phyloP scores from a whole-genome alignment of 2,797 vertebrate genomes.

The Onychomys torridus region DNA sequence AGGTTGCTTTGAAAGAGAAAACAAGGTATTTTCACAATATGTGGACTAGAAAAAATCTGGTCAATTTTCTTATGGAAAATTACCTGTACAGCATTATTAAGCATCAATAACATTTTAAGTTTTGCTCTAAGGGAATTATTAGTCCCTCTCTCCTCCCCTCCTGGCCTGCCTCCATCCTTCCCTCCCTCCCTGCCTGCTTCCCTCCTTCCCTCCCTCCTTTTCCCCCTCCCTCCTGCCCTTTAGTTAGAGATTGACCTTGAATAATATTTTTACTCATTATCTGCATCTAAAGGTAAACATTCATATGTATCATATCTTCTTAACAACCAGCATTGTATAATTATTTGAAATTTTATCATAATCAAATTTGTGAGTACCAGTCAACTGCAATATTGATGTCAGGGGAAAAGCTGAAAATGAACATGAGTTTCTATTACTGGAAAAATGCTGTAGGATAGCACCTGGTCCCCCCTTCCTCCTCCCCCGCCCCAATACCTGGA shows the following conservation, averaged over 20 bases:
- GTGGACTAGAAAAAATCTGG: background rate
- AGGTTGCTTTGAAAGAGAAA: background rate
- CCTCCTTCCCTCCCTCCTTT: fast-evolving
- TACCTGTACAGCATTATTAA: background rate
- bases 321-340: background rate
- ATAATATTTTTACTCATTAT: background rate
- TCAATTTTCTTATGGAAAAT: background rate
- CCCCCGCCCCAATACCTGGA: background rate
- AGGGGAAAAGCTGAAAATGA: conserved; percentile 22
- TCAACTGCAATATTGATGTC: background rate
- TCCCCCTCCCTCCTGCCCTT: fast-evolving
- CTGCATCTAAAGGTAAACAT: background rate
- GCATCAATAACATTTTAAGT: background rate
- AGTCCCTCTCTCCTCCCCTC: fast-evolving
- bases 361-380: background rate
- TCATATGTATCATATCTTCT: background rate
- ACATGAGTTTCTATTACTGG: background rate
- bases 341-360: conserved; percentile 13
- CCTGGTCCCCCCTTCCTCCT: background rate
- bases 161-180: fast-evolving
- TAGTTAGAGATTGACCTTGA: background rate
- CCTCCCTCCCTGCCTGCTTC: fast-evolving
- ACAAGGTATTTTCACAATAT: background rate
- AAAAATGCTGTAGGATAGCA: background rate
- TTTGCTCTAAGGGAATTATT: conserved; percentile 22